phyloP scores from a whole-genome alignment of 2,113 vertebrate species.

The Siniperca knerii region DNA sequence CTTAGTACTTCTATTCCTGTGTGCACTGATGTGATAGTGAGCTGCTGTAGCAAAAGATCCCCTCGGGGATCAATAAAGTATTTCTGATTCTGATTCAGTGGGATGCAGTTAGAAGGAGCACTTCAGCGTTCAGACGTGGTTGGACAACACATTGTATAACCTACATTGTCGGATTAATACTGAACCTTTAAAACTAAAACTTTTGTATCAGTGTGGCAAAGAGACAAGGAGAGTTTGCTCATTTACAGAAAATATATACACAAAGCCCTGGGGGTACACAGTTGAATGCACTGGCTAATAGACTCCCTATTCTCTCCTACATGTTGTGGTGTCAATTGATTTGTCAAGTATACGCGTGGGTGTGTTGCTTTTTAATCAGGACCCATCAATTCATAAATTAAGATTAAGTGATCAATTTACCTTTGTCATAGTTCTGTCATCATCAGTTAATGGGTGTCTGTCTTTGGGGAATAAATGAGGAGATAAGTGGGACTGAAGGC shows the following conservation, averaged over 20 bases:
- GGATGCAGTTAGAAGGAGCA: not conserved
- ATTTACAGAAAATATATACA: not conserved
- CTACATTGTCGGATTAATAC: not conserved
- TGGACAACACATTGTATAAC: not conserved
- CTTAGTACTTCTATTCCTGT: no score
- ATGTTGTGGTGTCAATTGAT: slow-evolving; percentile 48
- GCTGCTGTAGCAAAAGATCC: no score
- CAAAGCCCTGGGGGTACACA: slow-evolving; percentile 4
- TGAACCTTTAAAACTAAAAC: not conserved
- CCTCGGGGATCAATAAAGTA: no score
- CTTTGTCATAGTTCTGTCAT: slow-evolving; percentile 55
- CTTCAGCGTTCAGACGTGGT: rapidly evolving
- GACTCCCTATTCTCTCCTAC: slow-evolving; percentile 15
- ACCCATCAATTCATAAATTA: slow-evolving; percentile 63
- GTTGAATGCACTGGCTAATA: slow-evolving; percentile 27
- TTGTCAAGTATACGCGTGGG: slow-evolving; percentile 39
- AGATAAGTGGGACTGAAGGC: slow-evolving; percentile 42
- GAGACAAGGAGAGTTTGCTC: not conserved
- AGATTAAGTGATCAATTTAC: slow-evolving; percentile 68
- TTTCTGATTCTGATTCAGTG: not conserved
- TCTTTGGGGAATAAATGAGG: slow-evolving; percentile 47
- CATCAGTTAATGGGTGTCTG: slow-evolving; percentile 29
- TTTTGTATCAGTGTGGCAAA: not conserved
- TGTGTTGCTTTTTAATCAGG: slow-evolving; percentile 57
- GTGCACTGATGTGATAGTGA: no score